These are phyloP conservation scores for Unio pictorum DNA, from an alignment of 2,888 invertebrate species.

Conservation along the genomic window DNA sequence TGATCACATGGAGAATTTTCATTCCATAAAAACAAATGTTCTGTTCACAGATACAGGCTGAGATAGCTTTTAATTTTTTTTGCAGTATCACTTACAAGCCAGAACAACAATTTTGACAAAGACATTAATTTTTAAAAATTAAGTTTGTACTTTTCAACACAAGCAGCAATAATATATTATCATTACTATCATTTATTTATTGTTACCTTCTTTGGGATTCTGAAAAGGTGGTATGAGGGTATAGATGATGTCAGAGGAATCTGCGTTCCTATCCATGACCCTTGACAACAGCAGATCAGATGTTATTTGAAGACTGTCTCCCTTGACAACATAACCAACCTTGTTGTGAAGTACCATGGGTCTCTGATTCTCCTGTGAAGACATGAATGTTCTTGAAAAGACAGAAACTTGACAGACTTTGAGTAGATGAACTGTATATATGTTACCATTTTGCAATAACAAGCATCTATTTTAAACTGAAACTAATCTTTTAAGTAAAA, in stretches of 20 bases:
- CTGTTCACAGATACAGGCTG: no score
- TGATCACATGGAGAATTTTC: no score
- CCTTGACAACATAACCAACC: constrained; percentile 48
- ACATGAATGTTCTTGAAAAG: not conserved
- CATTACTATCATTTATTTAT: not conserved
- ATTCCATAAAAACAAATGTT: no score
- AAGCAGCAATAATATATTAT: not conserved
- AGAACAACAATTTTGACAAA: no score
- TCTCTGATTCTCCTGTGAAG: constrained; percentile 45
- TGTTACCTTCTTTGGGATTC: constrained; percentile 60
- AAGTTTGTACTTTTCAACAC: no score
- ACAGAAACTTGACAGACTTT: constrained; percentile 1
- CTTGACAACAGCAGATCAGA: constrained; percentile 37
- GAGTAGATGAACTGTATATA: not conserved
- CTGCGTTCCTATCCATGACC: constrained; percentile 35
- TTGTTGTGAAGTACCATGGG: constrained; percentile 57
- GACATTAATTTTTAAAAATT: no score
- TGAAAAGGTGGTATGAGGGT: constrained; percentile 55
- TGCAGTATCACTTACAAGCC: no score
- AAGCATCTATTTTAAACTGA: not conserved
- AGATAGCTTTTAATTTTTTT: no score
- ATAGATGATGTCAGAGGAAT: constrained; percentile 49
- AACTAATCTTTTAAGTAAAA: no score
- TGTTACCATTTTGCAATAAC: not conserved
- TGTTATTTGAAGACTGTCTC: constrained; percentile 50